phyloP scores from a whole-genome alignment of 1,140 invertebrate genomes.

The Eupristina koningsbergeri region DNA sequence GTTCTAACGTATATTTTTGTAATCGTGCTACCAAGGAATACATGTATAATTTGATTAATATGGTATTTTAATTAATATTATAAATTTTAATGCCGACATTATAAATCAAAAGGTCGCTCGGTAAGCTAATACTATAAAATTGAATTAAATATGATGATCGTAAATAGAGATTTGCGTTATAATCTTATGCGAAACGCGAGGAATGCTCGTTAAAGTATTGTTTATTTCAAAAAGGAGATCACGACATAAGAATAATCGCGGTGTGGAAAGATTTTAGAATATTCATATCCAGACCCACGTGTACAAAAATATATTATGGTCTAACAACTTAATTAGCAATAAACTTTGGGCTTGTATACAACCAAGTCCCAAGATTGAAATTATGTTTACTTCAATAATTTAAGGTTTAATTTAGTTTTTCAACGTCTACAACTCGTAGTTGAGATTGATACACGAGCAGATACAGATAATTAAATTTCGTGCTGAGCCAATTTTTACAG shows the following conservation, averaged over 20 bases:
- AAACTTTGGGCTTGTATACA: not conserved
- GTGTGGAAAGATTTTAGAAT: not conserved
- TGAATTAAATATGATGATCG: slow-evolving; percentile 32
- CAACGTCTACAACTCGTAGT: not conserved
- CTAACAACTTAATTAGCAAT: not conserved
- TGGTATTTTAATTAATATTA: not conserved
- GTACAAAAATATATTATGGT: not conserved
- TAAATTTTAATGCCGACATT: slow-evolving; percentile 22
- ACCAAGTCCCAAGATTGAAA: not conserved
- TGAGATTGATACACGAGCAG: not conserved
- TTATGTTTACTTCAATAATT: not conserved
- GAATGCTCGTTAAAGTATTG: slow-evolving; percentile 25
- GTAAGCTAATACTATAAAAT: not conserved
- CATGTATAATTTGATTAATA: not conserved
- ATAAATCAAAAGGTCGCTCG: slow-evolving; percentile 2
- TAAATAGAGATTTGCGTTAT: not conserved
- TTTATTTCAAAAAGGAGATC: slow-evolving; percentile 5
- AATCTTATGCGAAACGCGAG: not conserved
- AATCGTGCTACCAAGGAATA: not conserved
- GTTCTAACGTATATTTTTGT: not conserved
- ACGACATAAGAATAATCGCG: not conserved
- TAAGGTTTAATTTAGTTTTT: not conserved
- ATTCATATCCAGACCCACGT: not conserved
- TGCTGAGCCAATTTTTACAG: too few species aligned
- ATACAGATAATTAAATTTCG: too few species aligned